Evolutionary conservation across 1,140 invertebrate species (phyloP), one percentile per base, ranked within the genome.

Genomic region (Venustaconcha ellipsiformis): DNA sequence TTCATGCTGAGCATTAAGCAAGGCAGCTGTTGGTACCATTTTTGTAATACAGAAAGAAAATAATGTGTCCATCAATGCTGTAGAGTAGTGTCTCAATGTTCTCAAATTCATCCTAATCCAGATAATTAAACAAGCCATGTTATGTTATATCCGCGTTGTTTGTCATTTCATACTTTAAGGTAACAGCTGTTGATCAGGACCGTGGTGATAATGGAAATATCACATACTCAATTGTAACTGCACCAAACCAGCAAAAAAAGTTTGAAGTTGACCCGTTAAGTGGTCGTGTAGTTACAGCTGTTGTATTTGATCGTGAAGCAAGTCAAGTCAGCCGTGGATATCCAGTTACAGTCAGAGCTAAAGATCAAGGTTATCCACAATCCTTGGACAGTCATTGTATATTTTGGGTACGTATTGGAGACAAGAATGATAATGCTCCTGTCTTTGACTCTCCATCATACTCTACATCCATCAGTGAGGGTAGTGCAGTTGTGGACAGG

Each of bases 341-440:
- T 55, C 76, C 82, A 2, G 67, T 83, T 18, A 83, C 82, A 4
- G 78, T 83, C 5, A 83, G 78, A 70, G 82, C 82, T 62, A 78
- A 80, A 26, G 82, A 83, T 65, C 78, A 82, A 56, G 81, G 78
- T 1, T 48, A 72, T n/a, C 72, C 79, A 18, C 78, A 78, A 37
- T 70, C 80, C 6, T 78, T 84, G 11, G 83, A 84, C 63, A 79
- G 80, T 18, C 80, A 80, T 67, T 86, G 85, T 70, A 82, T 82
- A 17, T 86, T 98, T 14, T 90, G 92, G 55, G 92, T 98, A 0
- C 90, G 92, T 2, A 92, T 99, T 1, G 85, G 93, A 1, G 96
- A 98, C 86, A 94, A 95, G 82, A 98, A 99, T 88, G 97, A 98
- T 88, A 97, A 98, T 87, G 92, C 93, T 67, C 96, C 96, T 0